Evolutionary conservation across 2,797 vertebrate genomes (phyloP), one percentile per base, ranked within the genome.

Genomic region (Pantherophis vulpinus): DNA sequence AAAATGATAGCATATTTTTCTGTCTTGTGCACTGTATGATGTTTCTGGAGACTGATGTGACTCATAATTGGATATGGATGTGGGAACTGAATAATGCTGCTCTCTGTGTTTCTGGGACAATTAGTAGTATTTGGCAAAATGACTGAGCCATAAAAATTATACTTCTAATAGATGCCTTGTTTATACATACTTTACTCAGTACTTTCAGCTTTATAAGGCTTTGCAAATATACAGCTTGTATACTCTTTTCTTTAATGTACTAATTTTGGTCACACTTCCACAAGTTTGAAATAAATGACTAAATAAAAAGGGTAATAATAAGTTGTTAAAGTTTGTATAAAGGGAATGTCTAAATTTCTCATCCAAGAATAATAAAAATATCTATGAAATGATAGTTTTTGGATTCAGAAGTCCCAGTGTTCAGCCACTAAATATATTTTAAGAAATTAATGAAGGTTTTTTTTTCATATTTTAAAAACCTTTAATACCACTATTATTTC

Each of bases 381-480:
- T 23, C 16, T 54, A 51, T 8, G n/a, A 54, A 87, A 63, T 58
- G 86, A 93, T 74, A 74, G 5, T 16, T 90, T 60, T 23, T 91
- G 91, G 90, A 92, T 61, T 93, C 86, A 55, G 13, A 83, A 90
- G 93, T 95, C 90, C 92, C 61, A 92, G 92, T 90, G 87, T 42
- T 89, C 29, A 66, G 61, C 18, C 90, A 55, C n/a, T 70, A 70
- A 70, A 70, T 70, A 14, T 70, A 70, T 70, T 70, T 70, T 70
- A 70, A 32, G 63, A 70, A 70, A 70, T 70, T 32, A 32, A 70
- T 70, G n/a, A n/a, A 14, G 10, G 56, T 0, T 58, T 12, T n/a
- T n/a, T 66, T 66, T 61, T 61, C 29, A 32, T 7, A n/a, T 16
- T 70, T 70, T 70, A 70, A 70, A 66, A 70, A 14, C 32, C 5